A percentile compares a stretch with the other conserved stretches of the same genome.
phyloP scores from a whole-genome alignment of 2,797 vertebrate species.

The Euthynnus affinis region DNA sequence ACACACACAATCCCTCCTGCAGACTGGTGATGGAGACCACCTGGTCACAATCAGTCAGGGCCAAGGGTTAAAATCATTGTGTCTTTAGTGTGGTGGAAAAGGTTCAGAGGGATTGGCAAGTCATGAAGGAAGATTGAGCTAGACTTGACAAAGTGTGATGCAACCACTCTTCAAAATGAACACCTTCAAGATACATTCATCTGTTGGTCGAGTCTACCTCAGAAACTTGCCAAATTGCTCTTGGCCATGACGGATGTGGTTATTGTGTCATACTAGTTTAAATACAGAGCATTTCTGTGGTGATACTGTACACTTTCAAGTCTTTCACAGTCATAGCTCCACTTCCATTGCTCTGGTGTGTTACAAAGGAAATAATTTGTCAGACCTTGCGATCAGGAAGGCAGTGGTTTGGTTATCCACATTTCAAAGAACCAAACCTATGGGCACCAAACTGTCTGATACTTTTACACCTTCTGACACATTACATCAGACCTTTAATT shows the following conservation, averaged over 20 bases:
- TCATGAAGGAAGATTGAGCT: conserved; percentile 45
- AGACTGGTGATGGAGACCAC: conserved; percentile 69
- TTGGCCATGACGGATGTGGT: conserved; percentile 44
- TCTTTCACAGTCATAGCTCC: conserved; percentile 24
- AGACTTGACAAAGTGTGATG: conserved; percentile 48
- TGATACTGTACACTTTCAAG: conserved; percentile 21
- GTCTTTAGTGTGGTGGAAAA: conserved; percentile 67
- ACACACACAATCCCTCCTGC: conserved; percentile 53
- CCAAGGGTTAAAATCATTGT: conserved; percentile 84
- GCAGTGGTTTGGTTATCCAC: conserved; percentile 6
- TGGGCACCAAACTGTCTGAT: conserved; percentile 24
- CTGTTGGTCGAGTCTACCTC: not conserved
- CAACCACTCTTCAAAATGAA: conserved; percentile 29
- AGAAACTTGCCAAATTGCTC: conserved; percentile 8
- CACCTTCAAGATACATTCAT: conserved; percentile 52
- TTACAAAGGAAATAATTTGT: conserved; percentile 23
- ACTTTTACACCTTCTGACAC: conserved; percentile 36
- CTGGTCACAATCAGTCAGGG: conserved; percentile 80
- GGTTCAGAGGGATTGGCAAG: conserved; percentile 50
- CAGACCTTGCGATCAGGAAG: conserved; percentile 3
- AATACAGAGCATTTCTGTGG: not conserved
- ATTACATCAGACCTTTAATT: conserved; percentile 51
- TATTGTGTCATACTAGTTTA: conserved; percentile 37
- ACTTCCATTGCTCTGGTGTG: conserved; percentile 26
- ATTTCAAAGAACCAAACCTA: conserved; percentile 39